phyloP scores from a whole-genome alignment of 1,140 invertebrate genomes.

The Melitaea cinxia region DNA sequence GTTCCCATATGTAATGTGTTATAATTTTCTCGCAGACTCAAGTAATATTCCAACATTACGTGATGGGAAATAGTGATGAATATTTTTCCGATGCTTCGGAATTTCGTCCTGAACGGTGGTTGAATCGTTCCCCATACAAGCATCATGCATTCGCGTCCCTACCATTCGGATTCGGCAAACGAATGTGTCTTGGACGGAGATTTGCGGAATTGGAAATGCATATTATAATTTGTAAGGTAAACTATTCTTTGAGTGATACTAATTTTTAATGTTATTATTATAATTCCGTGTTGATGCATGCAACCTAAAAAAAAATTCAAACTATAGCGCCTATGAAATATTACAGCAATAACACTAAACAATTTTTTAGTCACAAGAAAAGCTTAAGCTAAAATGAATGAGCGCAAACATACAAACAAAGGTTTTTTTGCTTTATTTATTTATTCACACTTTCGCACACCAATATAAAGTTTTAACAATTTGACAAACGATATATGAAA shows the following conservation, averaged over 20 bases:
- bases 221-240: constrained; percentile 85
- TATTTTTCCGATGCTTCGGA: constrained; percentile 86
- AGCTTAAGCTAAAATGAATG: no score
- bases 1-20: constrained; percentile 4
- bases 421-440: no score
- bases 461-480: no score
- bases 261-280: background rate
- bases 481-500: no score
- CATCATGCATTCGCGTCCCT: constrained; percentile 86
- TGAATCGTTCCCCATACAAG: constrained; percentile 65
- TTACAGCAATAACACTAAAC: no score
- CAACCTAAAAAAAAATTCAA: no score
- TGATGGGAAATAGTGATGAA: constrained; percentile 88
- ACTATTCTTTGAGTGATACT: background rate
- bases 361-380: no score
- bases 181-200: constrained; percentile 88
- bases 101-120: constrained; percentile 91
- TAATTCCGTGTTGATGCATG: no score
- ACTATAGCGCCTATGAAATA: no score
- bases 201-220: constrained; percentile 90
- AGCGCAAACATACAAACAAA: no score
- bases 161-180: constrained; percentile 88
- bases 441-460: no score
- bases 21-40: constrained; percentile 84
- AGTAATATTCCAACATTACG: constrained; percentile 91